A percentile compares a stretch with the other conserved stretches of the same genome.
Evolutionary conservation across 2,888 invertebrate species (phyloP).

Genomic region (Hypomecis atomaria): DNA sequence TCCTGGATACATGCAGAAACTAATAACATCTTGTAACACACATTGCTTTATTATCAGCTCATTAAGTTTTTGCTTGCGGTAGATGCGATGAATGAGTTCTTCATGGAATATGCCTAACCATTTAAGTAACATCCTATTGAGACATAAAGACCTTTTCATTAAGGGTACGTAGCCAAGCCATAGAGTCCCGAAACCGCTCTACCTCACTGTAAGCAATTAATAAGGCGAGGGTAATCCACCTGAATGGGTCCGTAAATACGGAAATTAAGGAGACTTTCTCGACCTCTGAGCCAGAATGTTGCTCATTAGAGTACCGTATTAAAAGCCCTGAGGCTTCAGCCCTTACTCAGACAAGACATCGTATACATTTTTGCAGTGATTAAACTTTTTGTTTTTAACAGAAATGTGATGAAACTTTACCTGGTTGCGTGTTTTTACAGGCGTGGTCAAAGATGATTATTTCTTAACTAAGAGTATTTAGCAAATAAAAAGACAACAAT

Average conservation of each 20-base stretch:
- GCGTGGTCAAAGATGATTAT: too few relatives aligned
- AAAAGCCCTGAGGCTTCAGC: slow-evolving; percentile 66
- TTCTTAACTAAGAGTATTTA: not conserved
- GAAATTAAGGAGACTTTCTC: slow-evolving; percentile 78
- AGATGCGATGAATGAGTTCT: not conserved
- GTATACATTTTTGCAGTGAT: slow-evolving; percentile 15
- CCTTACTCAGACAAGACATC: slow-evolving; percentile 12
- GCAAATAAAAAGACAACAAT: too few relatives aligned
- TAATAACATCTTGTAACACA: not conserved
- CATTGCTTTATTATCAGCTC: not conserved
- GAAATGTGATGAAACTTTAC: not conserved
- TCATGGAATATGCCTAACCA: slow-evolving; percentile 1
- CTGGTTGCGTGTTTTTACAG: too few relatives aligned
- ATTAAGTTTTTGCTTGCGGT: not conserved
- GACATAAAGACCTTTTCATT: slow-evolving; percentile 28
- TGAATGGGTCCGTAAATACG: slow-evolving; percentile 72
- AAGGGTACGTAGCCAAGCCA: slow-evolving; percentile 34
- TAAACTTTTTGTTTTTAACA: not conserved
- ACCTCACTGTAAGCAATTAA: slow-evolving; percentile 67
- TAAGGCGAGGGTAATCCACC: slow-evolving; percentile 68
- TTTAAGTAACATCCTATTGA: slow-evolving; percentile 27
- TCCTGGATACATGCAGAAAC: not conserved
- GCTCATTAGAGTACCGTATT: slow-evolving; percentile 78
- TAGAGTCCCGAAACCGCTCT: slow-evolving; percentile 55
- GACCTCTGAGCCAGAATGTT: slow-evolving; percentile 61